Conservation (phyloP, 1,140 invertebrate genomes). For the Vanessa atalanta region DNA sequence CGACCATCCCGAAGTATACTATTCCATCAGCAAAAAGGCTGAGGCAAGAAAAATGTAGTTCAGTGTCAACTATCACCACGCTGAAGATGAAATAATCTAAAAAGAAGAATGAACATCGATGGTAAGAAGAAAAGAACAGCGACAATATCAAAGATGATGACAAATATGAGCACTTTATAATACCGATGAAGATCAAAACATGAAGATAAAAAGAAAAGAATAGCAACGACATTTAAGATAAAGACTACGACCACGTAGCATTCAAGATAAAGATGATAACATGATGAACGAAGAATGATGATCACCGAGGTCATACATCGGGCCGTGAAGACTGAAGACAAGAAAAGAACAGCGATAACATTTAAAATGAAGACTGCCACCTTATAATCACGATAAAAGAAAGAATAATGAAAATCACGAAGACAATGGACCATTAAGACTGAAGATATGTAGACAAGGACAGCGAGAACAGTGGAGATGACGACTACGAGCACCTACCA, state of each 20-base stretch:
- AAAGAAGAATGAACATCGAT: conserved; percentile 18
- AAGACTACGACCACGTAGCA: conserved; percentile 27
- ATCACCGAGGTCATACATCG: background rate
- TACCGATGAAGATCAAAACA: conserved; percentile 4
- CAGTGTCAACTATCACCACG: too few relatives aligned
- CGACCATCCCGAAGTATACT: too few relatives aligned
- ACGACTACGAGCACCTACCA: too few relatives aligned
- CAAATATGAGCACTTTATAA: background rate
- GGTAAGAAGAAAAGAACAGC: too few relatives aligned
- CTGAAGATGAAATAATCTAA: too few relatives aligned
- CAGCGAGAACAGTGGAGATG: too few relatives aligned
- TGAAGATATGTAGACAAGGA: background rate
- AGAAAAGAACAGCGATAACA: too few relatives aligned
- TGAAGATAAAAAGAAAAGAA: too few relatives aligned
- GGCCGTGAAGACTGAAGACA: too few relatives aligned
- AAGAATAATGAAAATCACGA: conserved; percentile 6
- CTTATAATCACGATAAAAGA: background rate
- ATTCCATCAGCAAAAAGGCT: too few relatives aligned
- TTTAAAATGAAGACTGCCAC: too few relatives aligned
- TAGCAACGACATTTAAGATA: background rate
- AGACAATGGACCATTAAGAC: background rate
- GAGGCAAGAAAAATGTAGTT: too few relatives aligned
- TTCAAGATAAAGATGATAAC: background rate
- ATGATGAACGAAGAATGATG: conserved; percentile 32
- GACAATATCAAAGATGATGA: background rate